phyloP scores from a whole-genome alignment of 30 jellyfish, hydroid and myxozoan genomes.

The Cassiopea andromeda region DNA sequence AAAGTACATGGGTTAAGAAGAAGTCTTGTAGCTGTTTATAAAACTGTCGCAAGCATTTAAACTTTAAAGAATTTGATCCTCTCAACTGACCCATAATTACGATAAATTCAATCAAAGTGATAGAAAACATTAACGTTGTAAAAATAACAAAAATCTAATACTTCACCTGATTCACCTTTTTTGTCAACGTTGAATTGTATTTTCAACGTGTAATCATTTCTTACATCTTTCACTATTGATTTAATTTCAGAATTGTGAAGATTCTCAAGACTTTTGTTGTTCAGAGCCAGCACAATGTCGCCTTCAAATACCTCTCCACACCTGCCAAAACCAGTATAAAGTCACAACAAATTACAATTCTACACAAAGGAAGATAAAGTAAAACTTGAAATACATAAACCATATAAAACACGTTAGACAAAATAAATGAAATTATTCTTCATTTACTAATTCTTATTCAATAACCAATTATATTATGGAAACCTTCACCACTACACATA shows the following conservation, averaged over 20 bases:
- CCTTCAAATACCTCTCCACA: constrained; percentile 65
- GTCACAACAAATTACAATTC: not conserved
- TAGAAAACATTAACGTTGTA: not conserved
- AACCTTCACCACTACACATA: too few relatives aligned
- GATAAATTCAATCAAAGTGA: too few relatives aligned
- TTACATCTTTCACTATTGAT: constrained; percentile 15
- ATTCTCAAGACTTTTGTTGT: constrained; percentile 51
- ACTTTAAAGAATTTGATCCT: too few relatives aligned
- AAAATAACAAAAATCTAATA: too few relatives aligned
- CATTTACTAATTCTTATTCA: too few relatives aligned
- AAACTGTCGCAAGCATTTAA: too few relatives aligned
- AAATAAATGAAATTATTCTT: too few relatives aligned
- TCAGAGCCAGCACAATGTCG: constrained; percentile 58
- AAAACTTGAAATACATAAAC: not conserved
- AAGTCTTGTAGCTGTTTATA: too few relatives aligned
- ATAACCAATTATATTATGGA: too few relatives aligned
- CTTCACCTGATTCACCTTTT: constrained; percentile 36
- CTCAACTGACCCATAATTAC: too few relatives aligned
- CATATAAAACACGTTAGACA: too few relatives aligned
- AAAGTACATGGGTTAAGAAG: too few relatives aligned
- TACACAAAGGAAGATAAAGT: not conserved
- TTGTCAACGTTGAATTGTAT: constrained; percentile 36
- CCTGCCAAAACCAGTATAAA: not conserved
- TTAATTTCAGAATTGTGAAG: constrained; percentile 58
- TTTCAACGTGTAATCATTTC: constrained; percentile 24